phyloP scores from a whole-genome alignment of 2,797 vertebrate genomes.

The Clamator glandarius region DNA sequence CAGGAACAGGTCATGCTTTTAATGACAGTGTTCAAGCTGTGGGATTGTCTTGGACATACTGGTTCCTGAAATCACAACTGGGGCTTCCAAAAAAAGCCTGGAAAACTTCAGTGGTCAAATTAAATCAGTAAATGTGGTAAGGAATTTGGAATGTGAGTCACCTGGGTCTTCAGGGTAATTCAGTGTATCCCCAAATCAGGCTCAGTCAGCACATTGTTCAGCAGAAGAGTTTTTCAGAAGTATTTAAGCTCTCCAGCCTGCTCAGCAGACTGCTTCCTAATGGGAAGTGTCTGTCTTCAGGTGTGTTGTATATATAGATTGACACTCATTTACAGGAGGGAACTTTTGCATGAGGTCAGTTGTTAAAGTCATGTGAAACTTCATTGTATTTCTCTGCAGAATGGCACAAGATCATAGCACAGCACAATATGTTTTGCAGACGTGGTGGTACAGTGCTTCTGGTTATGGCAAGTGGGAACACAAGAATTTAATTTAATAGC shows the following conservation, averaged over 20 bases:
- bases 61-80: background rate
- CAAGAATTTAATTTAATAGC: background rate
- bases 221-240: background rate
- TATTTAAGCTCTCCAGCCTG: background rate
- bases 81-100: constrained; percentile 18
- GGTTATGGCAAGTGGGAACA: background rate
- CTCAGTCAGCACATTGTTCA: background rate
- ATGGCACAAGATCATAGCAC: background rate
- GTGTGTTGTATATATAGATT: background rate
- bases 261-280: background rate
- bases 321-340: background rate
- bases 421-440: background rate
- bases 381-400: background rate
- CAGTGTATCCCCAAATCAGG: background rate
- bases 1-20: constrained; percentile 34
- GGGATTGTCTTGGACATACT: constrained; percentile 15
- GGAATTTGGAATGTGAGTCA: background rate
- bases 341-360: background rate
- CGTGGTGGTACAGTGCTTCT: background rate
- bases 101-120: constrained; percentile 51
- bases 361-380: background rate
- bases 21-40: background rate
- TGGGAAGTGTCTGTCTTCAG: background rate
- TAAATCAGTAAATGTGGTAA: constrained; percentile 1
- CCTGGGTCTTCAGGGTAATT: background rate